These are phyloP conservation scores for Picathartes gymnocephalus DNA, from an alignment of 2,113 vertebrate genomes.

Conservation along the genomic window DNA sequence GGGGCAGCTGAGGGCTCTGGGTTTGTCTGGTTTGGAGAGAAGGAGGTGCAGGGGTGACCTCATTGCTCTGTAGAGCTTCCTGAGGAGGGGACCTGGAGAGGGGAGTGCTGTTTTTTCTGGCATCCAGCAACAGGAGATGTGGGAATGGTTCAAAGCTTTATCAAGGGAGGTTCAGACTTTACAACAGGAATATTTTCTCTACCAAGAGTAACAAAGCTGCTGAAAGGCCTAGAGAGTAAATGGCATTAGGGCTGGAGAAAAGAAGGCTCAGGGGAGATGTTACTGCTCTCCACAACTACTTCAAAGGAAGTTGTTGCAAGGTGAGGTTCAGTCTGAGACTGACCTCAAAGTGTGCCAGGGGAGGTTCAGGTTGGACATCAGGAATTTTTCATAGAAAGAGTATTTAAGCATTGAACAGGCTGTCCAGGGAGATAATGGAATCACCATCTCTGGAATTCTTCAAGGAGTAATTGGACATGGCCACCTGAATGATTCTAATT, in stretches of 20 bases:
- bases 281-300: not conserved
- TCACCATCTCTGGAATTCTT: not conserved
- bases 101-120: not conserved
- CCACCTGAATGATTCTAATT: not conserved
- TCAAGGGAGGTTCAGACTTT: not conserved
- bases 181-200: not conserved
- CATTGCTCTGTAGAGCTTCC: not conserved
- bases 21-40: not conserved
- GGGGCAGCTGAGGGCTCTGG: rapidly evolving
- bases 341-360: not conserved
- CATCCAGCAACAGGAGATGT: not conserved
- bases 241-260: not conserved
- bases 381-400: not conserved
- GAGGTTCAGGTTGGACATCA: not conserved
- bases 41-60: not conserved
- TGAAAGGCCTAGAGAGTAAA: not conserved
- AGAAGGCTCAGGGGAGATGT: not conserved
- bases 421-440: not conserved
- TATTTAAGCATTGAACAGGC: not conserved
- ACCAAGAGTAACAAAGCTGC: not conserved
- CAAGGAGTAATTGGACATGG: not conserved
- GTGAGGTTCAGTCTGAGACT: not conserved
- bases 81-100: not conserved
- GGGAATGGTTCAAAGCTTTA: not conserved
- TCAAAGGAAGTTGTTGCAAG: not conserved